Evolutionary conservation across 2,888 invertebrate species (phyloP).

Genomic region (Rhopalosiphum nymphaeae): DNA sequence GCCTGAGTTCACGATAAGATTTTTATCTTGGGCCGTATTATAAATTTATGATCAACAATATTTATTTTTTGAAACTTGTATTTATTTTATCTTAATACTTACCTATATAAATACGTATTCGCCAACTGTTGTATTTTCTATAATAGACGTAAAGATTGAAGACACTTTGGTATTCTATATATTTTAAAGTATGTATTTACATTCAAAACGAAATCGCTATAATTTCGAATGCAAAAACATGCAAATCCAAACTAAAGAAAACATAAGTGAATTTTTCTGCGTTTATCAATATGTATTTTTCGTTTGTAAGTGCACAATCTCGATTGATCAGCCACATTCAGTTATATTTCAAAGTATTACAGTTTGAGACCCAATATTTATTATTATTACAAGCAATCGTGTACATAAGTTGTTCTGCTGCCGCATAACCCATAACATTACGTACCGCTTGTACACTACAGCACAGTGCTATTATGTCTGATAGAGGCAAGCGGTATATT

Average conservation of each 20-base stretch:
- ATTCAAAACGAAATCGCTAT: background rate
- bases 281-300: background rate
- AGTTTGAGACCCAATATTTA: background rate
- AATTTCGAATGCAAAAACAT: background rate
- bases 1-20: background rate
- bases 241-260: background rate
- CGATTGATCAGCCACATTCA: too few species aligned
- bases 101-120: background rate
- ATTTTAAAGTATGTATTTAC: too few species aligned
- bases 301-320: too few species aligned
- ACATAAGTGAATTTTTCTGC: background rate
- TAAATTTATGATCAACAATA: background rate
- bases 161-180: background rate
- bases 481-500: background rate
- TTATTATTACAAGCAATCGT: background rate
- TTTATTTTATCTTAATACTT: background rate
- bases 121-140: background rate
- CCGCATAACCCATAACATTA: background rate
- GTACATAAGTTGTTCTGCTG: background rate
- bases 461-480: background rate
- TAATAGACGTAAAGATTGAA: background rate
- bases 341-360: background rate
- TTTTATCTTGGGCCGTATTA: background rate
- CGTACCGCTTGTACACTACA: background rate
- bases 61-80: background rate